phyloP scores from a whole-genome alignment of 2,888 invertebrate genomes.

The Scaptomyza cyrtandrae region DNA sequence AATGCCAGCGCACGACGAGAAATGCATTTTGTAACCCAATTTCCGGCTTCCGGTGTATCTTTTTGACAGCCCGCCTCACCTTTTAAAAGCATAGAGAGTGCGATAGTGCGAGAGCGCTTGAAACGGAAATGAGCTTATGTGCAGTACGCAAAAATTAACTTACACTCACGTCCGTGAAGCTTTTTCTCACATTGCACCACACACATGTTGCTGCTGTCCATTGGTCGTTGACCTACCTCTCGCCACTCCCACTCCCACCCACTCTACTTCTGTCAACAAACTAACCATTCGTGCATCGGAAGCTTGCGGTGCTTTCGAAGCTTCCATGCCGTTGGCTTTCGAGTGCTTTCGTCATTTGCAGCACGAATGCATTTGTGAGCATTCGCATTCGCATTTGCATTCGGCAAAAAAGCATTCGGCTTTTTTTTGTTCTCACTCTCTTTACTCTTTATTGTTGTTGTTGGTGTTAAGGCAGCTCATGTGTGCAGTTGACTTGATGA shows the following conservation, averaged over 20 bases:
- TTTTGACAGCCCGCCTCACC: conserved; percentile 54
- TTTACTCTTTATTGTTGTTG: conserved; percentile 5
- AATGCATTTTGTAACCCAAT: conserved; percentile 76
- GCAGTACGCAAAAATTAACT: conserved; percentile 36
- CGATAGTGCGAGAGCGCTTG: conserved; percentile 34
- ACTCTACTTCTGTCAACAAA: background rate
- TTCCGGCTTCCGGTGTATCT: conserved; percentile 75
- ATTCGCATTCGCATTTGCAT: conserved; percentile 35
- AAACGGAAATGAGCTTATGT: conserved; percentile 69
- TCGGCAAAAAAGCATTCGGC: conserved; percentile 19
- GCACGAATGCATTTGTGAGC: conserved; percentile 28
- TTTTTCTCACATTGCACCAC: conserved; percentile 42
- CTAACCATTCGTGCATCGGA: conserved; percentile 16
- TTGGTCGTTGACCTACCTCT: conserved; percentile 4
- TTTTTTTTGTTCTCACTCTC: conserved; percentile 1
- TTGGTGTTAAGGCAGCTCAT: conserved; percentile 21
- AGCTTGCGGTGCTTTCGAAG: conserved; percentile 57
- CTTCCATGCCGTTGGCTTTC: conserved; percentile 26
- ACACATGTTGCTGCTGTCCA: conserved; percentile 41
- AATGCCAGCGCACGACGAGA: conserved; percentile 61
- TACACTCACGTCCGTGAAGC: conserved; percentile 53
- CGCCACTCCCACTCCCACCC: background rate
- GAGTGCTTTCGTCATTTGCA: conserved; percentile 38
- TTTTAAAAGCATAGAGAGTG: conserved; percentile 9
- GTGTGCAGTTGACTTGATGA: conserved; percentile 51